Evolutionary conservation across 2,797 vertebrate genomes (phyloP).

Genomic region (Australoheros facetus): DNA sequence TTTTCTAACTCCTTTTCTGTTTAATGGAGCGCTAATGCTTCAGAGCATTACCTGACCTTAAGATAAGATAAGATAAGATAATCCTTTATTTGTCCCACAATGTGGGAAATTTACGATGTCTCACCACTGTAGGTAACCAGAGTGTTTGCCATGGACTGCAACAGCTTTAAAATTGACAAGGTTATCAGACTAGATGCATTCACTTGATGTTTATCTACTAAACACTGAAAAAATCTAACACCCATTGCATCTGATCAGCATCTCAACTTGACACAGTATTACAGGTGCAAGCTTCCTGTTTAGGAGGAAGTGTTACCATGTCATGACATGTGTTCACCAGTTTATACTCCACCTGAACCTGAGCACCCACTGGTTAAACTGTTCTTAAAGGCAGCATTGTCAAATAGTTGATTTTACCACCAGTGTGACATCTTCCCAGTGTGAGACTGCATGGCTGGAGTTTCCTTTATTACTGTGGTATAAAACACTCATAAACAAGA

Average conservation of each 20-base stretch:
- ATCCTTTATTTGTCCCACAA: too few relatives aligned
- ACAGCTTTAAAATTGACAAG: neutral
- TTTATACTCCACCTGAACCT: neutral
- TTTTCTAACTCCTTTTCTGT: neutral
- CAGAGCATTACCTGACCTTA: neutral
- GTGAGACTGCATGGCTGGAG: neutral
- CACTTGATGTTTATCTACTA: neutral
- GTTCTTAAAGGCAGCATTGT: too few relatives aligned
- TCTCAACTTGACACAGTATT: neutral
- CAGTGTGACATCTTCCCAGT: too few relatives aligned
- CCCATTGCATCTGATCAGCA: neutral
- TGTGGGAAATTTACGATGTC: too few relatives aligned
- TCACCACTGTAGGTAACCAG: neutral
- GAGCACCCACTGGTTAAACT: neutral
- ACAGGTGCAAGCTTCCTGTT: slow-evolving; percentile 1
- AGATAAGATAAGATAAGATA: too few relatives aligned
- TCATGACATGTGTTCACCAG: neutral
- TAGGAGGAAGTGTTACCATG: neutral
- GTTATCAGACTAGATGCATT: neutral
- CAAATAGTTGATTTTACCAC: too few relatives aligned
- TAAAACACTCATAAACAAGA: neutral
- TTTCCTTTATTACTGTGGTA: neutral
- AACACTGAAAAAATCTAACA: neutral
- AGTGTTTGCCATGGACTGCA: neutral
- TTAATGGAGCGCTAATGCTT: neutral